Evolutionary conservation across 1,140 invertebrate species (phyloP).

Genomic region (Bilobella aurantiaca): DNA sequence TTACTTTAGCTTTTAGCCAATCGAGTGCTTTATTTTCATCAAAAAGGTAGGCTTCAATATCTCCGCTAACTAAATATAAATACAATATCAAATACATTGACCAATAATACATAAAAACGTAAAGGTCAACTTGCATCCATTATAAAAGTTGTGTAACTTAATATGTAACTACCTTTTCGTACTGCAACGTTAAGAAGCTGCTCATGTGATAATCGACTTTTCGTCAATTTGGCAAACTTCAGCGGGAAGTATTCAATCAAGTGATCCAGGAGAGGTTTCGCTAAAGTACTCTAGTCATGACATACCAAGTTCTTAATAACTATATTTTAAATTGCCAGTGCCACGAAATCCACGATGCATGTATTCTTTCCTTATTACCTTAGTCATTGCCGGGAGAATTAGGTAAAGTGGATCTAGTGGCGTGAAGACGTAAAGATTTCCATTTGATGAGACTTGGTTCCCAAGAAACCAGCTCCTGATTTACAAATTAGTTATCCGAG

Average conservation of each 20-base stretch:
- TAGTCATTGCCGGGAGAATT: slow-evolving; percentile 21
- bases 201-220: slow-evolving; percentile 13
- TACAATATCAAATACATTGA: background rate
- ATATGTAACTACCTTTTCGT: slow-evolving; percentile 32
- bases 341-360: background rate
- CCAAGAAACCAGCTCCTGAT: slow-evolving; percentile 34
- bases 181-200: slow-evolving; percentile 28
- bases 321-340: background rate
- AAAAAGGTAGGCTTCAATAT: slow-evolving; percentile 31
- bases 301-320: background rate
- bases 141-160: too few relatives aligned
- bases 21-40: slow-evolving; percentile 25
- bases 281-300: slow-evolving; percentile 14
- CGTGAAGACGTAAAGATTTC: slow-evolving; percentile 26
- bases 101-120: too few relatives aligned
- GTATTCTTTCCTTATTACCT: slow-evolving; percentile 17
- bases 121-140: too few relatives aligned
- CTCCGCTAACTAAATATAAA: slow-evolving; percentile 16
- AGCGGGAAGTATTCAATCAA: slow-evolving; percentile 23
- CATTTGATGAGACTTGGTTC: slow-evolving; percentile 32
- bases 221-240: slow-evolving; percentile 7
- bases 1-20: slow-evolving; percentile 30
- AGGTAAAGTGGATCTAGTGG: slow-evolving; percentile 34
- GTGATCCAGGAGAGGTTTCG: slow-evolving; percentile 28
- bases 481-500: background rate